Evolutionary conservation across 2,113 vertebrate genomes (phyloP), one percentile per base, ranked within the genome.

Genomic region (Tenrec ecaudatus): DNA sequence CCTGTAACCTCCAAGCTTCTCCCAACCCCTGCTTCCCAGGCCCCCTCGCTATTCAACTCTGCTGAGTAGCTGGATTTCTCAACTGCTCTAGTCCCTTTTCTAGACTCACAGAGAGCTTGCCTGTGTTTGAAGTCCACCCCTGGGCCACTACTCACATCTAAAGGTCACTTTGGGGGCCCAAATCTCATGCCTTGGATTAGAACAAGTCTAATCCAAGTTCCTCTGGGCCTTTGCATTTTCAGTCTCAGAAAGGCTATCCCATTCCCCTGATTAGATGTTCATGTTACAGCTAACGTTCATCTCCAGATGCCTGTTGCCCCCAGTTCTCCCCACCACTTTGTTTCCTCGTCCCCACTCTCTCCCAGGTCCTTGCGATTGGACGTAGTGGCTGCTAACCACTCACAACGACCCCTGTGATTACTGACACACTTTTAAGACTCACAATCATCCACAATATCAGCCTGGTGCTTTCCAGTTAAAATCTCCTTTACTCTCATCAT

Each of bases 391-490:
- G 29, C 22, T 84, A 80, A 73, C 19, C 43, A 57, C 57, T 68
- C 90, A 38, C 47, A 79, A 69, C 77, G 83, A 64, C 19, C 25
- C 93, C 84, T 85, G 12, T 62, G 79, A 87, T 57, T 43, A 60
- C 10, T 71, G 58, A 68, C 68, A 91, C 33, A 84, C 6, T 82
- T 22, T 3, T 27, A 78, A 81, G 10, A 47, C 15, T 95, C 82
- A 90, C 91, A 89, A 71, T n/a, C 84, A 93, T n/a, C 29, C 15
- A 88, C 85, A 79, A 64, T 85, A 83, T 69, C 82, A 83, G 58
- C 64, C 76, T 75, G 22, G 40, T 73, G 4, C n/a, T 77, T 90
- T 92, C 80, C 15, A 19, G 43, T 68, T 93, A 81, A 85, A 95
- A 88, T 76, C 47, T 57, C 33, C 73, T 88, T 64, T 81, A 60